Percentiles rank a stretch among this genome's conserved stretches.
Conservation (phyloP, 2,113 vertebrate genomes). For the Romanogobio albipinnatus region DNA sequence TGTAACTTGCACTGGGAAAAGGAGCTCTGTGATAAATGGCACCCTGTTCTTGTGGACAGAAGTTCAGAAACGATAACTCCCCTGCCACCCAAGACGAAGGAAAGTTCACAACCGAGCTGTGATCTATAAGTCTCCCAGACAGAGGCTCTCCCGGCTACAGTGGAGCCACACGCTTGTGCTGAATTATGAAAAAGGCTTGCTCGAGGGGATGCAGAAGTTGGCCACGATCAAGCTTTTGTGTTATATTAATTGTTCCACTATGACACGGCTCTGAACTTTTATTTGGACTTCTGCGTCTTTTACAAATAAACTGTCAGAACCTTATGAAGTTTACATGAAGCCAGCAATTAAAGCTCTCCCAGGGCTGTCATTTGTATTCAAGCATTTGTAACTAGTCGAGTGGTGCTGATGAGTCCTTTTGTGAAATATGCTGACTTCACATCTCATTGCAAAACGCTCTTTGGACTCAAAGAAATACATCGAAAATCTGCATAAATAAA, state of each 20-base stretch:
- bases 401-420: conserved; percentile 57
- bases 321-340: conserved; percentile 38
- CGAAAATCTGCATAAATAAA: conserved; percentile 71
- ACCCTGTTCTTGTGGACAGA: conserved; percentile 55
- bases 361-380: conserved; percentile 37
- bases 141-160: conserved; percentile 50
- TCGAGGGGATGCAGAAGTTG: conserved; percentile 25
- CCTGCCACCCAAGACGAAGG: conserved; percentile 61
- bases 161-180: conserved; percentile 54
- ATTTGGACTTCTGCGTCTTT: conserved; percentile 50
- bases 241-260: conserved; percentile 44
- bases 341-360: conserved; percentile 34
- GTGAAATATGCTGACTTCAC: conserved; percentile 61
- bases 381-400: conserved; percentile 33
- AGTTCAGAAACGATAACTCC: conserved; percentile 67
- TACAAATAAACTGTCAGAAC: conserved; percentile 51
- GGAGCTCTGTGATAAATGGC: conserved; percentile 16
- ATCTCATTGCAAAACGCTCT: conserved; percentile 56
- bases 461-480: conserved; percentile 52
- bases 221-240: conserved; percentile 28
- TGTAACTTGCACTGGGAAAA: conserved; percentile 31
- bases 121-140: conserved; percentile 67
- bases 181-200: conserved; percentile 60
- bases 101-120: conserved; percentile 68
- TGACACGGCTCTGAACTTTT: conserved; percentile 38